Percentiles rank a stretch among this genome's conserved stretches.
Evolutionary conservation across 2,888 invertebrate genomes (phyloP).

Genomic region (Eristalis pertinax): DNA sequence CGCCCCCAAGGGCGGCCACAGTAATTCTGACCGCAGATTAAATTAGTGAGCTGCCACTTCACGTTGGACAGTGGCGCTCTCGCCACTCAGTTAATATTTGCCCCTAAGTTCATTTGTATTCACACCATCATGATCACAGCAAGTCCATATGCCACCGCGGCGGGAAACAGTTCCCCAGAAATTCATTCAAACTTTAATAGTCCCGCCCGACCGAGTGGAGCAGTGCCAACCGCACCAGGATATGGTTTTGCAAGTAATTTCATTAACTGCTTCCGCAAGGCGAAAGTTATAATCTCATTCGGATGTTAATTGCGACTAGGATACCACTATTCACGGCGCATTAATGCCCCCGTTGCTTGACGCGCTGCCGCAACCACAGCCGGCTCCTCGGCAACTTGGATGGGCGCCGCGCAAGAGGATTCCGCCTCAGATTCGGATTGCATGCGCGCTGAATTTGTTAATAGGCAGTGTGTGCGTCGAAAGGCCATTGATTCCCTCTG

Average conservation of each 20-base stretch:
- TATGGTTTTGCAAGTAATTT: conserved; percentile 10
- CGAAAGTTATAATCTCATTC: conserved; percentile 31
- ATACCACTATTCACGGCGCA: conserved; percentile 9
- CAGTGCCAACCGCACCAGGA: not conserved
- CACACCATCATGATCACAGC: not conserved
- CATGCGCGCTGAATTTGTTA: not conserved
- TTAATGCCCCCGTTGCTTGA: not conserved
- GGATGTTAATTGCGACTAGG: conserved; percentile 4
- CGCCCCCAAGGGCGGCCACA: not conserved
- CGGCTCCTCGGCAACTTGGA: not conserved
- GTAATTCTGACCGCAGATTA: not conserved
- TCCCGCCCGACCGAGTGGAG: not conserved
- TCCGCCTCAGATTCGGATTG: not conserved
- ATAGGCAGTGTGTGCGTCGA: not conserved
- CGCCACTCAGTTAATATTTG: not conserved
- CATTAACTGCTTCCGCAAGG: conserved; percentile 15
- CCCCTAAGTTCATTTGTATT: not conserved
- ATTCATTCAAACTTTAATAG: not conserved
- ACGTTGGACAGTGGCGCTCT: not conserved
- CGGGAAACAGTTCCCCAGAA: not conserved
- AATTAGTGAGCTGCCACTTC: not conserved
- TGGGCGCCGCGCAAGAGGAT: not conserved
- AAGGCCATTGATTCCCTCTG: not conserved
- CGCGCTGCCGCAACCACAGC: not conserved
- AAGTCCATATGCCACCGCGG: not conserved